Conservation (phyloP, 2,797 vertebrate genomes). For the Scolopax bukidnonensis region DNA sequence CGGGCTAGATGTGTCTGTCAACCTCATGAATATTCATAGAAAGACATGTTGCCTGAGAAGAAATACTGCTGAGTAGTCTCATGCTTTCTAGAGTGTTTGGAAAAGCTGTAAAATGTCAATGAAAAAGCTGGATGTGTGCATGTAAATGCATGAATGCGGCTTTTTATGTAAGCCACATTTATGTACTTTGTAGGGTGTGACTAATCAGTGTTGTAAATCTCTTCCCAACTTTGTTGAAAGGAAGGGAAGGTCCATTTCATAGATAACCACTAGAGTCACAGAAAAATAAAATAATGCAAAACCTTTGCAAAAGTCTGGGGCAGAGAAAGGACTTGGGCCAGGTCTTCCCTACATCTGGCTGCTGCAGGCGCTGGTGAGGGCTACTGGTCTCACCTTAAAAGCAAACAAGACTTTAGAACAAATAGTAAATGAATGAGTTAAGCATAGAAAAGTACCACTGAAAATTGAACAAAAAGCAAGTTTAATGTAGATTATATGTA, state of each 20-base stretch:
- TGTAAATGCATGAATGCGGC: rapidly evolving
- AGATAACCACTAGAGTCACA: not conserved
- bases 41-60: not conserved
- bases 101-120: not conserved
- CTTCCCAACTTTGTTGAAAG: not conserved
- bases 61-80: not conserved
- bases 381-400: not conserved
- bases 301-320: not conserved
- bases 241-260: not conserved
- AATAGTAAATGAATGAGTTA: not conserved
- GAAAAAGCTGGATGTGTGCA: not conserved
- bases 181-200: rapidly evolving
- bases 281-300: not conserved
- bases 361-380: not conserved
- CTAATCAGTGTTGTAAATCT: not conserved
- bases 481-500: not conserved
- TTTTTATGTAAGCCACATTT: not conserved
- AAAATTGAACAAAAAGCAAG: not conserved
- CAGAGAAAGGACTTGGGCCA: not conserved
- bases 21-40: not conserved
- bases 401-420: rapidly evolving
- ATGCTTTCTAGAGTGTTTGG: not conserved
- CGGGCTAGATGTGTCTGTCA: rapidly evolving
- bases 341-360: not conserved
- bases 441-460: not conserved